Evolutionary conservation across 1,140 invertebrate genomes (phyloP), one percentile per base, ranked within the genome.

Genomic region (Drosophila repleta): DNA sequence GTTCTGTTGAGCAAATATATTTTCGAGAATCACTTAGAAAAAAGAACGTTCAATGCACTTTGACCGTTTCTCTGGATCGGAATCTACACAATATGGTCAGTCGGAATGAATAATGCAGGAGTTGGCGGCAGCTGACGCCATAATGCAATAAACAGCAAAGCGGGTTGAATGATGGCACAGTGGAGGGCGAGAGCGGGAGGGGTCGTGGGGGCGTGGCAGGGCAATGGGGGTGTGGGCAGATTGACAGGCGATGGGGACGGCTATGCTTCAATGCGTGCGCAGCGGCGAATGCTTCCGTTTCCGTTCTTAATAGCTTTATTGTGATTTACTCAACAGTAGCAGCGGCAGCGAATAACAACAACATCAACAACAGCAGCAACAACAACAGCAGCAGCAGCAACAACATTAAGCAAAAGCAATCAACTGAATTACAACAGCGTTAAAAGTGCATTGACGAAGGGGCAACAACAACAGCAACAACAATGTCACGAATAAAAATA

Each of bases 301-400:
- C 85, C 85, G 85, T 90, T 90, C 78, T 90, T 90, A 90, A 90
- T 90, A 90, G 85, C 85, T 90, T 90, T 90, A 90, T 90, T 90
- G 85, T 90, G 80, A 85, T 90, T 90, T 87, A 85, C 82, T 87
- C 81, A 70, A 75, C 81, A 51, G 63, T 45, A 53, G 62, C 63
- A 70, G 49, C 79, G 65, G 58, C 64, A 58, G 10, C 67, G 21
- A 52, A 67, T n/a, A n/a, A n/a, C n/a, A n/a, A n/a, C n/a, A 65
- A 37, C 49, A 39, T 39, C 48, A 63, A 1, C 15, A 62, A 39
- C 45, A 46, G 63, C 56, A 39, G 58, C 61, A 51, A 53, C 68
- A 56, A 21, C 64, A 41, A 13, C 73, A 60, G 35, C 24, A 48
- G 32, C 61, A 48, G 46, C 32, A 48, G 32, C 61, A 48, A 51